A percentile compares a stretch with the other conserved stretches of the same genome.
phyloP scores from a whole-genome alignment of 2,113 vertebrate species.

The Hippocampus mohnikei region DNA sequence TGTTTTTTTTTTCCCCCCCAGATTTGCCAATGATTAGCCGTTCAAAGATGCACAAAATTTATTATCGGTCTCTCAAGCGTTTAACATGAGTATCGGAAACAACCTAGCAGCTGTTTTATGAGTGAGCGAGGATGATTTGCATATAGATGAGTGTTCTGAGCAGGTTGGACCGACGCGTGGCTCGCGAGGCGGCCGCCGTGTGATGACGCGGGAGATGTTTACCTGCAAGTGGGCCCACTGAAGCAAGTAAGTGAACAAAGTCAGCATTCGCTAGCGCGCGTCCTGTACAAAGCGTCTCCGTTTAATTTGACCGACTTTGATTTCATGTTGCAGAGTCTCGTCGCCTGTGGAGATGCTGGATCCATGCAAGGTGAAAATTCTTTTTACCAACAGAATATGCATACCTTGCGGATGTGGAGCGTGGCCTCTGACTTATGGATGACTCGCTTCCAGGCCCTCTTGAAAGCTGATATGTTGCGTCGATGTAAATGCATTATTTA shows the following conservation, averaged over 20 bases:
- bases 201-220: slow-evolving; percentile 27
- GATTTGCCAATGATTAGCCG: not conserved
- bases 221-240: slow-evolving; percentile 22
- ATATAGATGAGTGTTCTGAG: slow-evolving; percentile 55
- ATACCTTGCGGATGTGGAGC: slow-evolving; percentile 37
- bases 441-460: slow-evolving; percentile 39
- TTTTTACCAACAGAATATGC: slow-evolving; percentile 51
- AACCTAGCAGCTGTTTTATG: slow-evolving; percentile 13
- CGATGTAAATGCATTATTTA: slow-evolving; percentile 61
- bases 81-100: slow-evolving; percentile 3
- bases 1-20: not conserved
- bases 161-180: slow-evolving; percentile 13
- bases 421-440: slow-evolving; percentile 59
- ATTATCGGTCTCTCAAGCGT: not conserved
- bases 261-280: not conserved
- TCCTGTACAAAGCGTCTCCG: slow-evolving; percentile 9
- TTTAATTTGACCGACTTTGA: slow-evolving; percentile 35
- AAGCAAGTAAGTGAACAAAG: slow-evolving; percentile 30
- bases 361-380: slow-evolving; percentile 31
- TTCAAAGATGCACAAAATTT: not conserved
- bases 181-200: slow-evolving; percentile 29
- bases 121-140: slow-evolving; percentile 44
- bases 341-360: slow-evolving; percentile 44
- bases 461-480: slow-evolving; percentile 53
- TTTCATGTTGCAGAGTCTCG: slow-evolving; percentile 51